Evolutionary conservation across 1,140 invertebrate species (phyloP).

Genomic region (Neotoxoptera formosana): DNA sequence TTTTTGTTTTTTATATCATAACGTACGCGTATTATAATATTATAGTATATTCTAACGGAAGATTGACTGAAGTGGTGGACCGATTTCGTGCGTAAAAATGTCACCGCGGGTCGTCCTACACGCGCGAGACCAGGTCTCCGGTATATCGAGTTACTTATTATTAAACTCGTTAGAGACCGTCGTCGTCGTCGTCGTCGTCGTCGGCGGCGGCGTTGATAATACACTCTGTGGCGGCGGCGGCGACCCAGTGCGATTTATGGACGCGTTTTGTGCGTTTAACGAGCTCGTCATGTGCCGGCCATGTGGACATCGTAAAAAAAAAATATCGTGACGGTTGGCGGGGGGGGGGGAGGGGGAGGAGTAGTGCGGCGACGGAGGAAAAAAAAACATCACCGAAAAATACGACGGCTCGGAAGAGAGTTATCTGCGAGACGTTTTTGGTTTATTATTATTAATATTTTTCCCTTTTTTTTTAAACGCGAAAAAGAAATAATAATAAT

Average conservation of each 20-base stretch:
- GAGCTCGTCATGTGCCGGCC: conserved; percentile 56
- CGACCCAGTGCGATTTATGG: conserved; percentile 53
- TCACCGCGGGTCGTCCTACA: conserved; percentile 39
- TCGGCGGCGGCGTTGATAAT: conserved; percentile 15
- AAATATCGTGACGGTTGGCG: fast-evolving
- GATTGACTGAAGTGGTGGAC: conserved; percentile 1
- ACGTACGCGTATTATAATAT: neutral
- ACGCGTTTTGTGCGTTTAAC: conserved; percentile 55
- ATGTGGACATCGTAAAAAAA: conserved; percentile 49
- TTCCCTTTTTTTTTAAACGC: neutral
- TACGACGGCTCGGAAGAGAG: conserved; percentile 1
- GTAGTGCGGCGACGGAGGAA: neutral
- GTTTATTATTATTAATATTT: neutral
- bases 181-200: neutral
- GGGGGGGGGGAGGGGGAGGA: neutral
- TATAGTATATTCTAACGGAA: conserved; percentile 33
- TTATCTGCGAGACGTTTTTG: conserved; percentile 37
- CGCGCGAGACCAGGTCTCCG: neutral
- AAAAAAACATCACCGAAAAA: neutral
- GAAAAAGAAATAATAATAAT: conserved; percentile 7
- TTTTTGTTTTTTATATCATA: neutral
- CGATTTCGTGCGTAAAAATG: conserved; percentile 42
- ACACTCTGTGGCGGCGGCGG: neutral
- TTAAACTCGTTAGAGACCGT: conserved; percentile 42
- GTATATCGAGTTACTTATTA: conserved; percentile 49